Base-by-base conservation (phyloP, 2,888 invertebrate genomes). In the Eupsilia transversa region DNA sequence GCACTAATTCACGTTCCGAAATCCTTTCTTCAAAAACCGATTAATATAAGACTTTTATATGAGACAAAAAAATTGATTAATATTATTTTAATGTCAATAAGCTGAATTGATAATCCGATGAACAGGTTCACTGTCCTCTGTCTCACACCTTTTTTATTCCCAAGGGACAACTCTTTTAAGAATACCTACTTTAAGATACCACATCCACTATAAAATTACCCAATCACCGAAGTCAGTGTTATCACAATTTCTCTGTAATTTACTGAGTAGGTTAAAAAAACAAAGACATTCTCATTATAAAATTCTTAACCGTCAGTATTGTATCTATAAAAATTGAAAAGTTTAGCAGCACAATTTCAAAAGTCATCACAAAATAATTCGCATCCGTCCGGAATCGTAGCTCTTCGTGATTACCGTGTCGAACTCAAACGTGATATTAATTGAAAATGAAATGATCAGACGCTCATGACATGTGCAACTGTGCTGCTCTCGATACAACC, bases 391-490 rank as follows among this genome's bases (percentile, higher is more conserved):
- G 1, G n/a, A 30, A 64, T 78, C 60, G 70, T 69, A 74, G n/a
- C 74, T 77, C 73, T 56, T 41, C 33, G 66, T 64, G 49, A 72
- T 46, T 49, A 60, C 64, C 61, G 54, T 60, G 35, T 52, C 57
- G 57, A 20, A 78, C 79, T 75, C 70, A 80, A 77, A 84, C 52
- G 63, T 69, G 54, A n/a, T 72, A 86, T 82, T 72, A 79, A 86
- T 86, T 80, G 79, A 77, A 77, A 85, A 84, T 80, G 74, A 82
- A 87, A 84, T 82, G 82, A 79, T 80, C 86, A 79, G 74, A 74
- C 52, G 63, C 59, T 74, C 72, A 77, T 79, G 72, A 80, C 77
- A 70, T 72, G 59, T 85, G 77, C 71, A 63, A 66, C 66, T 74
- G 72, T 71, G 5, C 35, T 61, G 33, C 38, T 38, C 5, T 72